Conservation (phyloP, 1,140 invertebrate species). For the Micrasema longulum region DNA sequence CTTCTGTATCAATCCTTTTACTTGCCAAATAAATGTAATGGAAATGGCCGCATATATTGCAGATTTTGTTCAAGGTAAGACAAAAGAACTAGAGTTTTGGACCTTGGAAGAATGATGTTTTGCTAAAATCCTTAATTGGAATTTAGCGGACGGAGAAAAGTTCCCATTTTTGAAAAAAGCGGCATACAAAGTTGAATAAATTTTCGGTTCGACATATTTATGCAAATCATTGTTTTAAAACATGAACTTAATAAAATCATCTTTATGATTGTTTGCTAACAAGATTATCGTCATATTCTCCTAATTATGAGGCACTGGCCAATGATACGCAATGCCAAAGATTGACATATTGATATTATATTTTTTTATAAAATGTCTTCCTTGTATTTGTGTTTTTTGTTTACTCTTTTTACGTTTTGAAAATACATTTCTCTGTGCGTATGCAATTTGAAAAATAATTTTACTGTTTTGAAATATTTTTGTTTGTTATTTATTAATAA, state of each 20-base stretch:
- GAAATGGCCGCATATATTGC: neutral
- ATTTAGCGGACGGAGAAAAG: neutral
- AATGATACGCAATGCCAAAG: too few species aligned
- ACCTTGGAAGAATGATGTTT: conserved; percentile 8
- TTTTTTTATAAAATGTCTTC: too few species aligned
- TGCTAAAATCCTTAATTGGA: conserved; percentile 1
- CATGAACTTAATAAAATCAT: conserved; percentile 50
- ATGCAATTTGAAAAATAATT: too few species aligned
- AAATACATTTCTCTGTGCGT: too few species aligned
- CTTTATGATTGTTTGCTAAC: conserved; percentile 32
- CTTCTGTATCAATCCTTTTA: conserved; percentile 31
- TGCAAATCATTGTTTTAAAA: conserved; percentile 50
- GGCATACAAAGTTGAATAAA: conserved; percentile 48
- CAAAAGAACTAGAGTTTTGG: conserved; percentile 1
- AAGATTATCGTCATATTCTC: too few species aligned
- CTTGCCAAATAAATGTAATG: conserved; percentile 37
- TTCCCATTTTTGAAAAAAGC: conserved; percentile 44
- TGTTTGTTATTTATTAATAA: too few species aligned
- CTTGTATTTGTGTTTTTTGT: too few species aligned
- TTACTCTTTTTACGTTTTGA: too few species aligned
- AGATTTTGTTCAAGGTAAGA: conserved; percentile 9
- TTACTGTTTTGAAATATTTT: too few species aligned
- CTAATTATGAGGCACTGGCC: too few species aligned
- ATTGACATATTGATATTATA: too few species aligned
- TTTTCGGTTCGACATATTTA: conserved; percentile 48